Evolutionary conservation across 2,888 invertebrate species (phyloP).

Genomic region (Odontothrips loti): DNA sequence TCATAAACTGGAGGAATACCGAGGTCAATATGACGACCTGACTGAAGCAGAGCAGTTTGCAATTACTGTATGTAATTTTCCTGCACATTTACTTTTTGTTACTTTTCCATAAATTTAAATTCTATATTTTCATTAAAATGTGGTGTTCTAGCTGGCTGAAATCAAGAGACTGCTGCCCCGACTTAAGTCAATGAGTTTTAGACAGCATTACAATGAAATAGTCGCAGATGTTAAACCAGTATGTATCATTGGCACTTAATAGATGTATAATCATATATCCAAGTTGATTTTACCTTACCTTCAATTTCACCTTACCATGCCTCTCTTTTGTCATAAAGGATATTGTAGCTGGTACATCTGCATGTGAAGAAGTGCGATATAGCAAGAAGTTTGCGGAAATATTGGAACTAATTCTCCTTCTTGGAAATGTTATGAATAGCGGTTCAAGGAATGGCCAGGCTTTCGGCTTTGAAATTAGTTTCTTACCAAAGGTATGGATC

Average conservation of each 20-base stretch:
- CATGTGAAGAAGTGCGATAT: conserved; percentile 87
- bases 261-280: conserved; percentile 2
- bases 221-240: conserved; percentile 84
- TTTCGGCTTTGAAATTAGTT: conserved; percentile 94
- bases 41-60: conserved; percentile 95
- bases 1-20: conserved; percentile 71
- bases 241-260: conserved; percentile 44
- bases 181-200: conserved; percentile 83
- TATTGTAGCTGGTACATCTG: conserved; percentile 91
- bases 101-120: conserved; percentile 13
- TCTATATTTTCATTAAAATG: not conserved
- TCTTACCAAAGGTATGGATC: conserved; percentile 74
- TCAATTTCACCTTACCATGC: not conserved
- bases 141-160: conserved; percentile 63
- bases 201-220: conserved; percentile 79
- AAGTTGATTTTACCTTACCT: not conserved
- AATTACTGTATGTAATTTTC: conserved; percentile 58
- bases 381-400: conserved; percentile 88
- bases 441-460: conserved; percentile 91
- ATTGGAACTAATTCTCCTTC: conserved; percentile 78
- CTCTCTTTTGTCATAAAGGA: conserved; percentile 52
- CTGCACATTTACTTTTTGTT: not conserved
- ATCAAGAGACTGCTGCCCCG: conserved; percentile 83
- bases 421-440: conserved; percentile 96
- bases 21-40: conserved; percentile 71